Evolutionary conservation across 2,113 vertebrate species (phyloP), one percentile per base, ranked within the genome.

Genomic region (Tursiops truncatus): DNA sequence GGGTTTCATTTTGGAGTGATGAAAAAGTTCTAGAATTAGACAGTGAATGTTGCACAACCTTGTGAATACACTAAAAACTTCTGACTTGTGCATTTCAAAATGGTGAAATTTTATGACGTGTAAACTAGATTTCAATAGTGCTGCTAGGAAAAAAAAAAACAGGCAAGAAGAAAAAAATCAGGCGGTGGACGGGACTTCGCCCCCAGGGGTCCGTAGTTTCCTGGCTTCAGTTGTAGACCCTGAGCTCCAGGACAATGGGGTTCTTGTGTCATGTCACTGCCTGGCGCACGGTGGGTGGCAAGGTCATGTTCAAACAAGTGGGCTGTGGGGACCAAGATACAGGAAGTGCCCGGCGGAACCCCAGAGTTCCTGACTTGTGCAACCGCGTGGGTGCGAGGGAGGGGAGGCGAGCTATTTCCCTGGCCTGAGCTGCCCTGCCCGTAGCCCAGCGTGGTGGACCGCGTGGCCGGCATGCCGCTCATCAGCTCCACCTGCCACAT

Each of bases 401-500:
- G 50, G 50, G 53, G n/a, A 25, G 23, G 12, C 0, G 3, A 36
- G 53, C 21, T 33, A 8, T 0, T 21, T 15, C 77, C n/a, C 6
- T 3, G 1, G 1, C n/a, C 70, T 79, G 82, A 63, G 65, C 74
- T 0, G 0, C 44, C 70, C 47, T 96, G 20, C 90, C 83, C 99
- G 98, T 12, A 97, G 97, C 96, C 96, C 1, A 99, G 98, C 0
- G 98, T 99, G 94, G 98, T 99, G 80, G 97, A 97, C 20, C 98
- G 99, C 1, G 98, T 99, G 80, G 97, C 98, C 94, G 98, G 87
- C 98, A 89, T 99, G 68, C 99, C 99, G 5, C 97, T 99, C 96
- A 97, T 99, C 97, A 99, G 99, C 94, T 99, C 99, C 13, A 98
- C 99, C 0, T 99, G 99, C 56, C 98, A 92, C 80, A 98, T 98